phyloP scores from a whole-genome alignment of 2,797 vertebrate species.

The Myripristis murdjan region DNA sequence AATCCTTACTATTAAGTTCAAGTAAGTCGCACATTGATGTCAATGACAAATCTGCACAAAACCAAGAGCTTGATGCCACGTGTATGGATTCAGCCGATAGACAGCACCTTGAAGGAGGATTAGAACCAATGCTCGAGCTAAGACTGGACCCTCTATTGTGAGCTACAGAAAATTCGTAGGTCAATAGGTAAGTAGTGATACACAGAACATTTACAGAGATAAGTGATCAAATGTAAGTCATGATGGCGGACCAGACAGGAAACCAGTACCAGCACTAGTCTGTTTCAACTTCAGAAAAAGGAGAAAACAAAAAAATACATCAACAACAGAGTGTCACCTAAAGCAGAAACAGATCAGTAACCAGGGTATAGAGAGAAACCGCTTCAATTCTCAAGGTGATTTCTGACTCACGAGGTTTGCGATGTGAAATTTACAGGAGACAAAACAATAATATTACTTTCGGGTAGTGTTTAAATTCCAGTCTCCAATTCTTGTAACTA shows the following conservation, averaged over 20 bases:
- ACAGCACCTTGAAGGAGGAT: constrained; percentile 80
- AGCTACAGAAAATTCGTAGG: constrained; percentile 45
- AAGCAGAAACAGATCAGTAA: constrained; percentile 32
- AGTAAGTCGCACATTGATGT: constrained; percentile 64
- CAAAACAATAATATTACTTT: neutral
- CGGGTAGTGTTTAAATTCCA: constrained; percentile 59
- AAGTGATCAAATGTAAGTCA: constrained; percentile 3
- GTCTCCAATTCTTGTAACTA: constrained; percentile 17
- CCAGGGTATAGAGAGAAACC: constrained; percentile 2
- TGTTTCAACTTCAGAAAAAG: constrained; percentile 14
- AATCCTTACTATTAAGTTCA: constrained; percentile 70
- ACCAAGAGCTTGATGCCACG: constrained; percentile 47
- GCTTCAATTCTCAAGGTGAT: neutral
- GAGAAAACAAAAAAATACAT: too few species aligned
- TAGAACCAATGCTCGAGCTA: constrained; percentile 53
- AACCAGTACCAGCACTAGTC: constrained; percentile 13
- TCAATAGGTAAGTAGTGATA: constrained; percentile 57
- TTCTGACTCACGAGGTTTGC: constrained; percentile 14
- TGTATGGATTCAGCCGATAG: constrained; percentile 72
- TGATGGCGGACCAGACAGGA: constrained; percentile 18
- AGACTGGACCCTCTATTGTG: constrained; percentile 46
- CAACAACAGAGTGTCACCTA: constrained; percentile 9
- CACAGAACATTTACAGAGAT: constrained; percentile 46
- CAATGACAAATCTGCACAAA: constrained; percentile 50
- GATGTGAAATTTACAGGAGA: constrained; percentile 23